Conservation (phyloP, 2,888 invertebrate species). For the Aleiodes leptofemur region DNA sequence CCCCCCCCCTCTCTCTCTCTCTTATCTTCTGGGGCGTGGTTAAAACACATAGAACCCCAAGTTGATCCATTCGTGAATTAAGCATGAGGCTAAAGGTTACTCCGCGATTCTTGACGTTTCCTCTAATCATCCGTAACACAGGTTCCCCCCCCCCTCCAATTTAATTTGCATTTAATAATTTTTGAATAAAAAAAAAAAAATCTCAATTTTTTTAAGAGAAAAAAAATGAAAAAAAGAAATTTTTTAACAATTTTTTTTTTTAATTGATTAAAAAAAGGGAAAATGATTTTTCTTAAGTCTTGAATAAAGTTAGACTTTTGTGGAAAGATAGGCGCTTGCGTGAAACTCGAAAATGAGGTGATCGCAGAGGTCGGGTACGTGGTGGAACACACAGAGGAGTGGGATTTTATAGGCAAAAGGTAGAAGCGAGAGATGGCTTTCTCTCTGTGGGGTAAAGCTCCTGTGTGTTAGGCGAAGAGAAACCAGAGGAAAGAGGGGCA, state of each 20-base stretch:
- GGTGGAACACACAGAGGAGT: conserved; percentile 36
- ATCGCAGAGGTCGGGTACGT: conserved; percentile 58
- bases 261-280: conserved; percentile 36
- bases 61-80: conserved; percentile 42
- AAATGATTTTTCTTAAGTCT: not conserved
- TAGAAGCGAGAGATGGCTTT: conserved; percentile 30
- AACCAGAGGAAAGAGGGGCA: conserved; percentile 35
- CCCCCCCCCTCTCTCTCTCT: not conserved
- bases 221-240: too few relatives aligned
- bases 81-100: conserved; percentile 39
- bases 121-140: conserved; percentile 20
- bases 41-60: conserved; percentile 4
- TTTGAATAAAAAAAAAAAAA: conserved; percentile 31
- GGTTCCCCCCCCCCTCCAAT: not conserved
- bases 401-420: conserved; percentile 32
- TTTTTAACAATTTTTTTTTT: too few relatives aligned
- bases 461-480: conserved; percentile 26
- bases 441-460: too few relatives aligned
- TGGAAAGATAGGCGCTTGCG: conserved; percentile 70
- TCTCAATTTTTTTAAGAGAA: not conserved
- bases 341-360: conserved; percentile 74
- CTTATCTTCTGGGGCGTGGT: conserved; percentile 24
- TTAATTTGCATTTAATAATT: conserved; percentile 30
- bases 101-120: conserved; percentile 31
- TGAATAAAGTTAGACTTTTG: not conserved